Evolutionary conservation across 2,888 invertebrate genomes (phyloP).

Genomic region (Aspidiotus rigidus): DNA sequence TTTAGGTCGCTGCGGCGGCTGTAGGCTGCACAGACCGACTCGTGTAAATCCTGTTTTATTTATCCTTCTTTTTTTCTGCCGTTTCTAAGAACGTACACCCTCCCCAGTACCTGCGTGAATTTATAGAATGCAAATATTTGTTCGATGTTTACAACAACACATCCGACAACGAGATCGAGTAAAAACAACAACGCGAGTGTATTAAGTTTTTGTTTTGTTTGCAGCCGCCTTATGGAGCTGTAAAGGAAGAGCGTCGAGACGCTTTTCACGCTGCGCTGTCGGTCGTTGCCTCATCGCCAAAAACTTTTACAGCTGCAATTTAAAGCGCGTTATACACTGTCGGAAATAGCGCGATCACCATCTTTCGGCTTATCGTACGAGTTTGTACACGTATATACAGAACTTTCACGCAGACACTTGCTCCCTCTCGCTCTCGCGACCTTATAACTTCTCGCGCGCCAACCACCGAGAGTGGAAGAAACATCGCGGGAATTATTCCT

Average conservation of each 20-base stretch:
- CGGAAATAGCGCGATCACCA: conserved; percentile 23
- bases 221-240: conserved; percentile 13
- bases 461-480: not conserved
- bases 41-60: not conserved
- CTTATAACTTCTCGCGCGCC: too few species aligned
- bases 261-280: too few species aligned
- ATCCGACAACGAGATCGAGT: too few species aligned
- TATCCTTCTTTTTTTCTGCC: not conserved
- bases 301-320: conserved; percentile 9
- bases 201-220: conserved; percentile 20
- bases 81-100: not conserved
- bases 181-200: too few species aligned
- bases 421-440: too few species aligned
- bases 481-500: conserved; percentile 1
- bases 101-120: not conserved
- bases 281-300: not conserved
- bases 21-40: too few species aligned
- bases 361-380: conserved; percentile 21
- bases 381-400: not conserved
- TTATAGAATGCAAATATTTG: conserved; percentile 29
- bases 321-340: conserved; percentile 13
- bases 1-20: too few species aligned
- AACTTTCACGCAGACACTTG: too few species aligned
- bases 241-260: too few species aligned
- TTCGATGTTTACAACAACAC: conserved; percentile 23